Base-by-base conservation (phyloP, 1,140 invertebrate genomes). In the Cydia splendana region DNA sequence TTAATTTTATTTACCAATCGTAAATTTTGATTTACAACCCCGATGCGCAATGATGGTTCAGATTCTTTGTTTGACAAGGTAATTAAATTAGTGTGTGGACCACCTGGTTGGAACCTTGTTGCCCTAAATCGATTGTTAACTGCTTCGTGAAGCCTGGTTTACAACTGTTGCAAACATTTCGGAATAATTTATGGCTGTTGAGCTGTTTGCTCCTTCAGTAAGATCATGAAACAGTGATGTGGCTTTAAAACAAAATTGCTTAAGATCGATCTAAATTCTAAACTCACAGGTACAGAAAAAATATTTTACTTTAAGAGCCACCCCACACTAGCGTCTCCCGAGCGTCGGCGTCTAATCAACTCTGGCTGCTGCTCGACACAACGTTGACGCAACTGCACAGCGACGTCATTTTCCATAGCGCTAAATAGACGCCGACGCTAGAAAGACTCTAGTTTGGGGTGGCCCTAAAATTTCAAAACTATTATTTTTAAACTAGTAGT, bases 1-100 rank as follows among this genome's bases (percentile, higher is more conserved):
- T 71, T 71, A 38, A 42, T 71, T 71, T 71, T 71, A 71, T 71
- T 71, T 71, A 71, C 67, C 30, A 45, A 71, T 71, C 67, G 67
- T 71, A 71, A 71, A 42, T 71, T 45, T 71, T 71, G 30, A 71
- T 71, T 71, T 71, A 71, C 67, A 71, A 24, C 67, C n/a, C 13
- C 30, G 34, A 71, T 71, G 67, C n/a, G 34, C n/a, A 71, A 18
- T 71, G 65, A 69, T 69, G 67, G 67, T 42, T 20, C 67, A n/a
- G 67, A 71, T 71, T 71, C 67, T 71, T 71, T 71, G 67, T 71
- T 71, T 71, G 34, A 71, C 67, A 18, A 38, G 67, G 67, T 18
- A 67, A 71, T 71, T 71, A 71, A 71, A 71, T 71, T 71, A 71
- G 67, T 42, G 34, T 20, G 24, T 71, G 30, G 65, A 69, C 65